These are phyloP conservation scores for Nemurella pictetii DNA, from an alignment of 2,888 invertebrate genomes.

Conservation along the genomic window DNA sequence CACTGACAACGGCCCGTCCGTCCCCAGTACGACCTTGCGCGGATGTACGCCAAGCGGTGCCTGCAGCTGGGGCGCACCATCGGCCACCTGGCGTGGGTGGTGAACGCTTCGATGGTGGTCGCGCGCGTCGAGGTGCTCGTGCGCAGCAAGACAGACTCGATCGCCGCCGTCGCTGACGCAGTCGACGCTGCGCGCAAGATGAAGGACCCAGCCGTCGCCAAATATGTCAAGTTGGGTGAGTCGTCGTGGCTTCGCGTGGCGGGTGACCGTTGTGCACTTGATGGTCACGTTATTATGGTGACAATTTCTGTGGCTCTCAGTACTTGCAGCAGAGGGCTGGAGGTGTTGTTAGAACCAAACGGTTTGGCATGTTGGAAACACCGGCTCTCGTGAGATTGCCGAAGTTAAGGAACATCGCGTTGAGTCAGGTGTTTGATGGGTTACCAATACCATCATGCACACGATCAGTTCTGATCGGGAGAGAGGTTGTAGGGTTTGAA, in stretches of 20 bases:
- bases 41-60: constrained; percentile 46
- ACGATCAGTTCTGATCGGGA: no score
- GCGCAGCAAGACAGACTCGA: constrained; percentile 56
- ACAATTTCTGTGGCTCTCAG: no score
- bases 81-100: constrained; percentile 51
- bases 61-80: constrained; percentile 49
- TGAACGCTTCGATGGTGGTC: constrained; percentile 54
- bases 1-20: no score
- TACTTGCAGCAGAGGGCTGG: no score
- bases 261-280: neutral
- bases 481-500: no score
- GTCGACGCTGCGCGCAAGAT: constrained; percentile 49
- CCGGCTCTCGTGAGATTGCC: no score
- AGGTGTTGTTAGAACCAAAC: no score
- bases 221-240: constrained; percentile 42
- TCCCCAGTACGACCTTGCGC: constrained; percentile 47
- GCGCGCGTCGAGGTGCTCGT: constrained; percentile 53
- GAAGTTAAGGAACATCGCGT: no score
- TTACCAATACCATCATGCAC: no score
- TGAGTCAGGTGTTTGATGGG: no score
- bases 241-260: neutral
- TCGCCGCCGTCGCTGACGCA: constrained; percentile 48
- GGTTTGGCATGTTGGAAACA: no score
- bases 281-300: neutral
- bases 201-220: constrained; percentile 48